A percentile compares a stretch with the other conserved stretches of the same genome.
Conservation (phyloP, 2,888 invertebrate genomes). For the Xestoiulus laeticollis region DNA sequence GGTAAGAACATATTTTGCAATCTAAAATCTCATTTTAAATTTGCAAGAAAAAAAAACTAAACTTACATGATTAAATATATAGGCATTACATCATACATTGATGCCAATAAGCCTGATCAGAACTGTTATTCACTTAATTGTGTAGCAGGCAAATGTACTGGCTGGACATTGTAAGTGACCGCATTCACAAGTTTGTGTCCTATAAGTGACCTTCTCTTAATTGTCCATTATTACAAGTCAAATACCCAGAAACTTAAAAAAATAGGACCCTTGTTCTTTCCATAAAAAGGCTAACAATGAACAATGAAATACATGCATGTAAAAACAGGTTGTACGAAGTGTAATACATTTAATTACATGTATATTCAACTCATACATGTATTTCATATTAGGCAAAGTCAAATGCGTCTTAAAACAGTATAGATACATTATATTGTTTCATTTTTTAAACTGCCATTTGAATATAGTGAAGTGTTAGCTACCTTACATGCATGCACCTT, state of each 20-base stretch:
- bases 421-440: too few species aligned
- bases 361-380: too few species aligned
- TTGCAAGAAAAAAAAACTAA: background rate
- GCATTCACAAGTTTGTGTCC: background rate
- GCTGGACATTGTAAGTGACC: background rate
- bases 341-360: too few species aligned
- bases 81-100: background rate
- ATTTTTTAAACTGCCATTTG: too few species aligned
- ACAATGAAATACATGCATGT: background rate
- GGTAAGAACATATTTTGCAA: background rate
- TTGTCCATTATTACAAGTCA: background rate
- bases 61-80: background rate
- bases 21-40: background rate
- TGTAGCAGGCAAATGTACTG: conserved; percentile 14
- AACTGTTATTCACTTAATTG: background rate
- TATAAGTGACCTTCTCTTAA: conserved; percentile 26
- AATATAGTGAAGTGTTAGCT: too few species aligned
- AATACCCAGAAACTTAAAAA: background rate
- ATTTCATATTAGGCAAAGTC: too few species aligned
- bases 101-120: background rate
- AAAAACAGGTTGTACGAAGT: too few species aligned
- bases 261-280: background rate
- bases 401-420: too few species aligned
- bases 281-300: background rate
- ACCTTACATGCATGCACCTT: too few species aligned